These are phyloP conservation scores for Chamaetylas fuelleborni DNA, from an alignment of 2,113 vertebrate genomes.

Conservation along the genomic window DNA sequence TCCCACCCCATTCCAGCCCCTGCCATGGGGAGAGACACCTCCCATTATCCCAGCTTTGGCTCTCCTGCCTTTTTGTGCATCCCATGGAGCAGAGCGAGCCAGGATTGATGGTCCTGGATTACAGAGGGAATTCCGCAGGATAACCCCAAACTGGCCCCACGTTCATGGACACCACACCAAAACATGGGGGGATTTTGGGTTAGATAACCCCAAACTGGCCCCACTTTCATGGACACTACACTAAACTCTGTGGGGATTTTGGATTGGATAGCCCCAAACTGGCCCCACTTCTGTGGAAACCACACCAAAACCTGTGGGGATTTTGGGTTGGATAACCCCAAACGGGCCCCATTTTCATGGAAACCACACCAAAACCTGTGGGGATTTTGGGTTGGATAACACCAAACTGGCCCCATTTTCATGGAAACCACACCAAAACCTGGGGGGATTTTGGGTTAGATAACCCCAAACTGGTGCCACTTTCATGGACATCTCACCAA, in stretches of 20 bases:
- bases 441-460: background rate
- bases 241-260: conserved; percentile 20
- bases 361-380: conserved; percentile 54
- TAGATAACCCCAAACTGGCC: background rate
- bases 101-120: background rate
- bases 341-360: background rate
- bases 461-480: background rate
- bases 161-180: conserved; percentile 53
- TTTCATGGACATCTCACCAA: conserved; percentile 53
- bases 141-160: background rate
- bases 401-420: background rate
- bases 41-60: background rate
- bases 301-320: conserved; percentile 40
- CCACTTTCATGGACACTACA: conserved; percentile 47
- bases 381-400: background rate
- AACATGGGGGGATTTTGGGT: background rate
- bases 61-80: background rate
- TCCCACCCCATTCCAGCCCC: background rate
- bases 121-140: background rate
- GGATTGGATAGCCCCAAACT: background rate
- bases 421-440: conserved; percentile 51
- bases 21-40: background rate
- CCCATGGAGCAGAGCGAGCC: background rate
- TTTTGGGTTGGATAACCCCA: background rate
- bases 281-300: conserved; percentile 30